Conservation (phyloP, 2,797 vertebrate genomes). For the Rhinogobio ventralis region DNA sequence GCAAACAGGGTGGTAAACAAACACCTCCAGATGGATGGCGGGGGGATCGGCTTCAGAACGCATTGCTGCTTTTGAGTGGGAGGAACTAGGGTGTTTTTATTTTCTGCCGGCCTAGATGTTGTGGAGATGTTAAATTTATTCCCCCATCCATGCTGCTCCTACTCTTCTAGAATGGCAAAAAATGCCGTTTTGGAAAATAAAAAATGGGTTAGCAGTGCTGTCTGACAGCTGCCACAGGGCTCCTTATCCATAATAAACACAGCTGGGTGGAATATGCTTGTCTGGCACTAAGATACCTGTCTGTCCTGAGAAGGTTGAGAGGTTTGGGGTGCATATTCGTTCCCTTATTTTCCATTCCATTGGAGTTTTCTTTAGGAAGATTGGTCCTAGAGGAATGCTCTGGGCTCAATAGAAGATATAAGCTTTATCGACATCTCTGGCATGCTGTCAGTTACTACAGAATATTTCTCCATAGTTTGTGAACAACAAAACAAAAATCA, state of each 20-base stretch:
- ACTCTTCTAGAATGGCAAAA: conserved; percentile 38
- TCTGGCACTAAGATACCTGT: conserved; percentile 21
- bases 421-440: neutral
- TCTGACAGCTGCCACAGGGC: conserved; percentile 35
- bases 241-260: conserved; percentile 41
- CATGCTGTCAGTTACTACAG: neutral
- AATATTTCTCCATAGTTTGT: neutral
- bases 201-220: conserved; percentile 30
- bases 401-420: neutral
- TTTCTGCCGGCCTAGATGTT: conserved; percentile 50
- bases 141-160: conserved; percentile 32
- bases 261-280: conserved; percentile 16
- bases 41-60: conserved; percentile 45
- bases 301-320: neutral
- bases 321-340: neutral
- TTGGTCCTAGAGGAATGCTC: neutral
- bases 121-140: conserved; percentile 51
- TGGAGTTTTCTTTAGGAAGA: neutral
- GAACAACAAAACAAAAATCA: neutral
- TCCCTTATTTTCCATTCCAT: neutral
- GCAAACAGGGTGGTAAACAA: conserved; percentile 56
- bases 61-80: conserved; percentile 54
- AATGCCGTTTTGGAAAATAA: conserved; percentile 37
- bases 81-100: conserved; percentile 39
- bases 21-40: conserved; percentile 54